Base-by-base conservation (phyloP, 2,113 vertebrate genomes). In the Hippoglossus stenolepis region DNA sequence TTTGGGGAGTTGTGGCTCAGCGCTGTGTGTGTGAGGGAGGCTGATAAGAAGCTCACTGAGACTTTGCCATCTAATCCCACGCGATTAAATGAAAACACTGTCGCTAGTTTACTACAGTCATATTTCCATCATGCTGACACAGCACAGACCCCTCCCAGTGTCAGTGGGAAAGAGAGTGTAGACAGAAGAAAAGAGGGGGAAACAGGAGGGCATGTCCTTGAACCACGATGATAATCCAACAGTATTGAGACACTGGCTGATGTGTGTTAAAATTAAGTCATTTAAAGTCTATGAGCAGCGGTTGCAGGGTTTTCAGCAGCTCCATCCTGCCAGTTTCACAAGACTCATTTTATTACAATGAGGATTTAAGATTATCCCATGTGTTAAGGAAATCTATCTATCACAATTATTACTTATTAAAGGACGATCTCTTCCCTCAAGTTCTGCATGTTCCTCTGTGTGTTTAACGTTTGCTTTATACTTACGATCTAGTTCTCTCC, bases 81-180 rank as follows among this genome's bases (percentile, higher is more conserved):
- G 26, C 24, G 26, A 54, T 54, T 53, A 54, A 67, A 67, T 53
- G 49, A 67, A 67, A 67, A 67, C 47, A 54, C 24, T 51, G 23
- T 28, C 8, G 47, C 20, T 8, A 5, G 15, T 65, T 65, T 66
- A 66, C 18, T 31, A 67, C 47, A 53, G 49, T 35, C 65, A 54
- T 54, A 67, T 35, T 53, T 53, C 49, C 18, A 67, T 67, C 65
- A 54, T 21, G 49, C 65, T 67, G 65, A 67, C 65, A 54, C 47
- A 38, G 65, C 49, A 35, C 26, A 28, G 45, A n/a, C 2, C 43
- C 18, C 24, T 51, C 45, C 3, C 64, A 7, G 23, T 49, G 43
- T 49, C 63, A 13, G 64, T 18, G 17, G 24, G 7, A 20, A 12
- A 6, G 15, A 26, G 47, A 13, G 3, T 4, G 14, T 47, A 49